Evolutionary conservation across 2,888 invertebrate genomes (phyloP).

Genomic region (Pseudoips prasinana): DNA sequence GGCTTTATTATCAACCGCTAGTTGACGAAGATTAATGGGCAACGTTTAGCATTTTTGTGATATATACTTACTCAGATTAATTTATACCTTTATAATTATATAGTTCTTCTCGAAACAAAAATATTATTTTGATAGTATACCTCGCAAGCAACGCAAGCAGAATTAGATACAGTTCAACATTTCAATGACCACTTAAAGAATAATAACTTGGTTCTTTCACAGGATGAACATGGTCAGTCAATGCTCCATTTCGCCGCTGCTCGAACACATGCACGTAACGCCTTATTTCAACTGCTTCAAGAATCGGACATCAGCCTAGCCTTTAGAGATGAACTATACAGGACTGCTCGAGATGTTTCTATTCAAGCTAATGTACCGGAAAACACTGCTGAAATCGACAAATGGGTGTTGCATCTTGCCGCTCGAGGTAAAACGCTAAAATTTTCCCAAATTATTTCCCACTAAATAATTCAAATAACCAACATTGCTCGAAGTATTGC

Average conservation of each 20-base stretch:
- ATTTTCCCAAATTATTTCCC: neutral
- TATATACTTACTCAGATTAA: no score
- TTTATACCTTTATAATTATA: no score
- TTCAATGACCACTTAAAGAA: no score
- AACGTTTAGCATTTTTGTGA: no score
- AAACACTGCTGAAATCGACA: conserved; percentile 91
- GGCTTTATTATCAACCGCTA: no score
- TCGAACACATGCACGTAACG: conserved; percentile 90
- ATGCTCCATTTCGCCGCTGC: conserved; percentile 94
- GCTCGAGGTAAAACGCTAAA: conserved; percentile 83
- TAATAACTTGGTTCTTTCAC: no score
- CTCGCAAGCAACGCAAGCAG: no score
- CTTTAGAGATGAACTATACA: conserved; percentile 92
- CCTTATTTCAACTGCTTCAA: conserved; percentile 89
- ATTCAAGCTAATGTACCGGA: conserved; percentile 89
- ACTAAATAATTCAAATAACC: neutral
- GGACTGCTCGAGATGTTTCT: conserved; percentile 93
- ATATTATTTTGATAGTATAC: no score
- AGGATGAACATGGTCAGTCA: conserved; percentile 95
- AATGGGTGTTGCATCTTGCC: conserved; percentile 89
- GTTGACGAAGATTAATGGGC: no score
- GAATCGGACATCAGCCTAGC: conserved; percentile 91
- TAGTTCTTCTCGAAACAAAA: no score
- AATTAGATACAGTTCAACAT: no score
- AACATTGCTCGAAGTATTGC: no score